These are phyloP conservation scores for Macaria liturata DNA, from an alignment of 2,888 invertebrate species.

Conservation along the genomic window DNA sequence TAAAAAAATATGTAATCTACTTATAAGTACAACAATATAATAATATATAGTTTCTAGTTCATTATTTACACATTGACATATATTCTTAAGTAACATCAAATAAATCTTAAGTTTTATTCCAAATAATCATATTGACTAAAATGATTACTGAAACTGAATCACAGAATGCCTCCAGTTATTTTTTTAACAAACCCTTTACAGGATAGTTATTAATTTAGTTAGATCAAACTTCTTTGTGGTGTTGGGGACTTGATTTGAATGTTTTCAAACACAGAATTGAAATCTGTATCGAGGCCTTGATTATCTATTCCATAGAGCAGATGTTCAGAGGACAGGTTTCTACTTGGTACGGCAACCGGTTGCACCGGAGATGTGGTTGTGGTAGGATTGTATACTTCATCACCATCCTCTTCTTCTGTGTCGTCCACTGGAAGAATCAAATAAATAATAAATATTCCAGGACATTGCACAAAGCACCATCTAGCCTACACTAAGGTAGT, in stretches of 20 bases:
- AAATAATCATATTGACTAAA: no score
- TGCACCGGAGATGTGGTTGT: conserved; percentile 51
- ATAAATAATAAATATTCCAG: neutral
- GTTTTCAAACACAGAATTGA: conserved; percentile 84
- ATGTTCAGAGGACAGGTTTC: conserved; percentile 73
- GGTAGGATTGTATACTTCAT: conserved; percentile 76
- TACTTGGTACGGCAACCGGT: conserved; percentile 69
- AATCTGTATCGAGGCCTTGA: conserved; percentile 84
- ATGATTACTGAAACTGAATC: neutral
- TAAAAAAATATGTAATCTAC: neutral
- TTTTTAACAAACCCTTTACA: neutral
- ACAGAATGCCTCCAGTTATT: neutral
- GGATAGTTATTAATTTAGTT: no score
- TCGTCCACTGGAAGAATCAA: conserved; percentile 71
- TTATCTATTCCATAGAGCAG: conserved; percentile 83
- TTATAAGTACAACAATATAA: neutral
- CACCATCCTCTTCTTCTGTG: conserved; percentile 68
- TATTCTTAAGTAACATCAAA: no score
- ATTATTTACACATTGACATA: no score
- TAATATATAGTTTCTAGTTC: no score
- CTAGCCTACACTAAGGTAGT: no score
- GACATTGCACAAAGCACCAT: neutral
- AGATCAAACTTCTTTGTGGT: conserved; percentile 68
- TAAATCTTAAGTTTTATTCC: no score
- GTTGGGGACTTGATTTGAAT: conserved; percentile 78